A percentile compares a stretch with the other conserved stretches of the same genome.
Evolutionary conservation across 2,888 invertebrate genomes (phyloP).

Genomic region (Diarsia mendica): DNA sequence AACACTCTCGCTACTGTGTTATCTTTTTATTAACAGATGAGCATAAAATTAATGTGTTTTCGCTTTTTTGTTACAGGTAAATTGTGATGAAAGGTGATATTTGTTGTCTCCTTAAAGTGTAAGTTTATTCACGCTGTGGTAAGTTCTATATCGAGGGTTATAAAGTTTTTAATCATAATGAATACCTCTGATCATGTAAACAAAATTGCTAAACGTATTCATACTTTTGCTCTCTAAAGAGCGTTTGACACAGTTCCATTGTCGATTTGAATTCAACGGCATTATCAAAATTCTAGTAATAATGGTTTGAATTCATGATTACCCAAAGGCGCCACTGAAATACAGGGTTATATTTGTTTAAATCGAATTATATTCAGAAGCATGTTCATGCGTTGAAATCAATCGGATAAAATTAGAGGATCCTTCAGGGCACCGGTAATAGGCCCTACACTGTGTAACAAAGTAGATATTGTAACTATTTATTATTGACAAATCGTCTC

Average conservation of each 20-base stretch:
- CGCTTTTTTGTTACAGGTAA: constrained; percentile 59
- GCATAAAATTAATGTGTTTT: constrained; percentile 40
- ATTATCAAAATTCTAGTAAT: neutral
- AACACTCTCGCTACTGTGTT: constrained; percentile 49
- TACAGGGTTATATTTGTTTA: neutral
- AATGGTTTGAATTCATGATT: neutral
- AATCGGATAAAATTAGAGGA: neutral
- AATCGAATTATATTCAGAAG: too few relatives aligned
- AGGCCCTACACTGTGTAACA: neutral
- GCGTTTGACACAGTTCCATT: constrained; percentile 6
- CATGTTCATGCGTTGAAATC: too few relatives aligned
- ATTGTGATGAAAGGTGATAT: constrained; percentile 27
- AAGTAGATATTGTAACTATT: neutral
- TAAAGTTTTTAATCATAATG: constrained; percentile 16
- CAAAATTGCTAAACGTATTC: neutral
- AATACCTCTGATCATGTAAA: neutral
- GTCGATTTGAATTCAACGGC: neutral
- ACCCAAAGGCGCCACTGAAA: neutral
- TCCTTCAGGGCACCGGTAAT: constrained; percentile 12
- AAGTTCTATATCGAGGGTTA: constrained; percentile 6
- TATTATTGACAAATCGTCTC: neutral
- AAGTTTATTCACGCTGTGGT: constrained; percentile 19
- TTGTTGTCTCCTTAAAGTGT: constrained; percentile 11
- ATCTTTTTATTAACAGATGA: constrained; percentile 31
- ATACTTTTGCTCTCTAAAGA: neutral